Conservation (phyloP, 1,140 invertebrate genomes). For the Leptoteleia sp. region DNA sequence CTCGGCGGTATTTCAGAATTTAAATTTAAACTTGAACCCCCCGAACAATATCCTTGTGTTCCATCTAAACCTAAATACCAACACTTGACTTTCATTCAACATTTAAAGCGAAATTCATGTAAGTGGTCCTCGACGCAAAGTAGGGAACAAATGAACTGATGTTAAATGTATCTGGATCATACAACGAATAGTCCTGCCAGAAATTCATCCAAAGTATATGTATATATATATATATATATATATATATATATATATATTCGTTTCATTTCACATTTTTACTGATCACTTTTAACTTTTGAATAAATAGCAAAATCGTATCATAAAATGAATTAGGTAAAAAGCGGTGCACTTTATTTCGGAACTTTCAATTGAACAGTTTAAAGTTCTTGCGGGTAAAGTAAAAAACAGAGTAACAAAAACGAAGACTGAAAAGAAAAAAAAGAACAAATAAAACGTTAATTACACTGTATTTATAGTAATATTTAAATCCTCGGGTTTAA, state of each 20-base stretch:
- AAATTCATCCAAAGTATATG: conserved; percentile 10
- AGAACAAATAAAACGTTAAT: no score
- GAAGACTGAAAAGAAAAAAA: no score
- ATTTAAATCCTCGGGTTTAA: no score
- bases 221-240: no score
- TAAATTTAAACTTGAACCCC: conserved; percentile 40
- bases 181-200: conserved; percentile 1
- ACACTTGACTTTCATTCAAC: conserved; percentile 55
- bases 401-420: no score
- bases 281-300: neutral
- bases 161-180: conserved; percentile 43
- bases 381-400: no score
- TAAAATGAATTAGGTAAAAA: no score
- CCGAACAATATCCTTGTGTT: conserved; percentile 30
- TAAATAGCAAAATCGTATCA: neutral
- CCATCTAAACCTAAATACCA: conserved; percentile 47
- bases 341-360: no score
- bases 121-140: conserved; percentile 30
- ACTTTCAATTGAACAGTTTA: no score
- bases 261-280: conserved; percentile 4
- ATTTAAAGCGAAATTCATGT: conserved; percentile 49
- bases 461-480: no score
- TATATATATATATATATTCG: no score
- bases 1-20: conserved; percentile 28
- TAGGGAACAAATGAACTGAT: conserved; percentile 44